Base-by-base conservation (phyloP, 1,140 invertebrate species). In the Ruditapes philippinarum region DNA sequence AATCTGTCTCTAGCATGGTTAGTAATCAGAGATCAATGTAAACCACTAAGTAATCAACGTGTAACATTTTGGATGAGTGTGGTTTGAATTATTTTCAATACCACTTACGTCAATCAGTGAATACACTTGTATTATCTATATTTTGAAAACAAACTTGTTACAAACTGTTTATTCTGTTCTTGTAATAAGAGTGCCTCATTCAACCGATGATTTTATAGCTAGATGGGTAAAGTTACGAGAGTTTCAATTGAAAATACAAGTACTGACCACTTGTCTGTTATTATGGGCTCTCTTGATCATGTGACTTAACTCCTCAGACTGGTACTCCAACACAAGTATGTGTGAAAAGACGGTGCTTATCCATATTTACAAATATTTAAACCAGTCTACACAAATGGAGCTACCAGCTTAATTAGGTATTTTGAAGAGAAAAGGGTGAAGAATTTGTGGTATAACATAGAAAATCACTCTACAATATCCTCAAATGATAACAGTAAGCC, bases 171-270 rank as follows among this genome's bases (percentile, higher is more conserved):
- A 38, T 49, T 28, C 36, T 33, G 81, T 33, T 79, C 40, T 73
- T 73, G 17, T 22, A 40, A 12, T 45, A 45, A 28, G 57, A 62
- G 57, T 62, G 28, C 57, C 57, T 62, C 57, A 62, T 62, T 62
- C 57, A 28, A 7, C n/a, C 11, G 19, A 74, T 17, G 14, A 45
- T 74, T 74, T 74, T 74, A 74, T 74, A 74, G 38, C 70, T 31
- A 42, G n/a, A 42, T 28, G n/a, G 36, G 36, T 74, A 74, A 74
- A 31, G 38, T 45, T 74, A 40, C 38, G 76, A 79, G 45, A 25
- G 80, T 62, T 36, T 28, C 80, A 42, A 65, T 82, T 82, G 80
- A 68, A 82, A 82, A 65, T 82, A 82, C 80, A 82, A 82, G 80
- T 65, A 54, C 36, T 82, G 80, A 82, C 80, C 80, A 82, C 76